Conservation (phyloP, 2,888 invertebrate genomes). For the Trilocha varians region DNA sequence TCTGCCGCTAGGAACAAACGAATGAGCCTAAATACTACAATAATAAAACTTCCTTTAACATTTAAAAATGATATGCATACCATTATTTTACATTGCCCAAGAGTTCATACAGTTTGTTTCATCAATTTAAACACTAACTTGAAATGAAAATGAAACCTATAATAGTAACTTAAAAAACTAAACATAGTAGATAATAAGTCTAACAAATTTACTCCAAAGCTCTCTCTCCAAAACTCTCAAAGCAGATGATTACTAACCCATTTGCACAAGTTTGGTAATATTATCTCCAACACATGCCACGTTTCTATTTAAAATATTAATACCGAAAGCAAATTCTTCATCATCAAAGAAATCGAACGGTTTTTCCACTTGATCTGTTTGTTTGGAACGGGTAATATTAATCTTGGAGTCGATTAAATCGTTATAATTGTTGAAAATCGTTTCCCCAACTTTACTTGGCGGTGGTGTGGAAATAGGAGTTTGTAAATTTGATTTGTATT, state of each 20-base stretch:
- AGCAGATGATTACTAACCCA: slow-evolving; percentile 33
- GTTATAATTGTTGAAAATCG: slow-evolving; percentile 44
- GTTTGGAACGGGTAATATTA: slow-evolving; percentile 34
- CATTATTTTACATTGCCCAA: too few species aligned
- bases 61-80: too few species aligned
- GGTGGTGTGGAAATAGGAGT: slow-evolving; percentile 39
- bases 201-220: neutral
- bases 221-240: neutral
- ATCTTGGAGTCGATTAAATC: slow-evolving; percentile 51
- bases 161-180: too few species aligned
- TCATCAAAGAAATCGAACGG: slow-evolving; percentile 62
- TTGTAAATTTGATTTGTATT: slow-evolving; percentile 23
- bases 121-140: too few species aligned
- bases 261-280: slow-evolving; percentile 55
- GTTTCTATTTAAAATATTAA: slow-evolving; percentile 57
- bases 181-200: too few species aligned
- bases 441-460: slow-evolving; percentile 32
- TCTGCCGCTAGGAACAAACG: too few species aligned
- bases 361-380: slow-evolving; percentile 39
- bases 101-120: too few species aligned
- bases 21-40: too few species aligned
- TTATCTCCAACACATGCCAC: slow-evolving; percentile 63
- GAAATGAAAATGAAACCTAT: too few species aligned
- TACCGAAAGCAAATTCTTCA: slow-evolving; percentile 61
- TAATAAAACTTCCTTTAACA: too few species aligned